These are phyloP conservation scores for Metacarcinus magister DNA, from an alignment of 2,888 invertebrate genomes.

Conservation along the genomic window DNA sequence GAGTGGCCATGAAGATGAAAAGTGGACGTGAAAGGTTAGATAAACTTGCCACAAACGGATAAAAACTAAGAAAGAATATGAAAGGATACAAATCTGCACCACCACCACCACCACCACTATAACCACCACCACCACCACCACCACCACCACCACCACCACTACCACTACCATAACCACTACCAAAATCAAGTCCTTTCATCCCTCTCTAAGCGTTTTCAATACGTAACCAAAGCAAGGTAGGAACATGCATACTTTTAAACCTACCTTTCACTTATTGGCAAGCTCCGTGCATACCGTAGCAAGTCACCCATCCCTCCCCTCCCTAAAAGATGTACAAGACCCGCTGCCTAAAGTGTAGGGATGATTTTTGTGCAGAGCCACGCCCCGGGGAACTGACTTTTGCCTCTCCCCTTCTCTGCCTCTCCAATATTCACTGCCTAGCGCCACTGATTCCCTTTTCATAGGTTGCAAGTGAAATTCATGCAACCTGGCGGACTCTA, in stretches of 20 bases:
- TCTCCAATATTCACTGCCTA: not conserved
- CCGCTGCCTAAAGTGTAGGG: not conserved
- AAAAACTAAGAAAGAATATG: not conserved
- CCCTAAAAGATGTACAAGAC: not conserved
- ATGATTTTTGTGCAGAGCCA: not conserved
- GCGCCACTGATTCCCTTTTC: conserved; percentile 12
- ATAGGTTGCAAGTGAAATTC: not conserved
- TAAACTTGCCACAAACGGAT: not conserved
- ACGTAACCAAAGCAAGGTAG: not conserved
- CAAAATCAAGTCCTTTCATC: not conserved
- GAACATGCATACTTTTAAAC: not conserved
- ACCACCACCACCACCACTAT: not conserved
- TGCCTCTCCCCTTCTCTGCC: not conserved
- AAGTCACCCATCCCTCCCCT: not conserved
- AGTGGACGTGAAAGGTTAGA: not conserved
- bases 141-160: not conserved
- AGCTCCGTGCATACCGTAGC: not conserved
- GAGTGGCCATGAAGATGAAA: not conserved
- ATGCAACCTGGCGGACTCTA: not conserved
- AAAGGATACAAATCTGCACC: not conserved
- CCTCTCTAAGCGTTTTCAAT: not conserved
- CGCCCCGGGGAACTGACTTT: not conserved
- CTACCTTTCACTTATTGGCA: not conserved
- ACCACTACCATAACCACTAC: not conserved
- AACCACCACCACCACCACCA: not conserved